These are phyloP conservation scores for Drosophila limbata DNA, from an alignment of 2,888 invertebrate genomes.

Conservation along the genomic window DNA sequence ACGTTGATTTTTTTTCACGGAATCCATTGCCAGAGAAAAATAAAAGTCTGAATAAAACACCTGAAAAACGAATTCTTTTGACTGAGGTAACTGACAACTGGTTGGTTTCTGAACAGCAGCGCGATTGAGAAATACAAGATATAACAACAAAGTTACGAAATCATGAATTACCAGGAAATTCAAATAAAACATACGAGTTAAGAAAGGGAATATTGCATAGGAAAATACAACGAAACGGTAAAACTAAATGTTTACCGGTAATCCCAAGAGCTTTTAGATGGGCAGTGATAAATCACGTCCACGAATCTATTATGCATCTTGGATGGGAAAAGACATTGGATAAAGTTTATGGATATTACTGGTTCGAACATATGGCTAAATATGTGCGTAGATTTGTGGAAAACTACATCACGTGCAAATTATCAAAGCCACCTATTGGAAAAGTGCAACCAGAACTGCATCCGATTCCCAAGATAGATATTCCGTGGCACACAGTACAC, in stretches of 20 bases:
- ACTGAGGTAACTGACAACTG: too few relatives aligned
- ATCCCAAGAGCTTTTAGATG: slow-evolving; percentile 7
- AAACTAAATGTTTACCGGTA: slow-evolving; percentile 7
- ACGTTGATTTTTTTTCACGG: too few relatives aligned
- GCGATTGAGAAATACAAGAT: neutral
- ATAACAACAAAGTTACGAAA: neutral
- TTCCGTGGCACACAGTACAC: slow-evolving; percentile 16
- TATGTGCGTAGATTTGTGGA: slow-evolving; percentile 10
- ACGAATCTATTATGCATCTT: slow-evolving; percentile 9
- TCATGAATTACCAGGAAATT: slow-evolving; percentile 1
- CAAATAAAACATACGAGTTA: neutral
- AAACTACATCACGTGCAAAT: slow-evolving; percentile 15
- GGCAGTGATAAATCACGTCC: slow-evolving; percentile 9
- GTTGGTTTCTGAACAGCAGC: too few relatives aligned
- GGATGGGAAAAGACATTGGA: slow-evolving; percentile 10
- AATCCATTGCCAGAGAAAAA: too few relatives aligned
- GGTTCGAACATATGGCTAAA: neutral
- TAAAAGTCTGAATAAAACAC: too few relatives aligned
- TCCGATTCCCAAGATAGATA: slow-evolving; percentile 5
- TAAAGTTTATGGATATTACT: neutral
- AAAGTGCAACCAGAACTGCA: slow-evolving; percentile 11
- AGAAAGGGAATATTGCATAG: slow-evolving; percentile 2
- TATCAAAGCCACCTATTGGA: slow-evolving; percentile 6
- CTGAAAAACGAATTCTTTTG: too few relatives aligned
- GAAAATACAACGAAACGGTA: neutral